A percentile compares a stretch with the other conserved stretches of the same genome.
phyloP scores from a whole-genome alignment of 2,113 vertebrate genomes.

The Junco hyemalis region DNA sequence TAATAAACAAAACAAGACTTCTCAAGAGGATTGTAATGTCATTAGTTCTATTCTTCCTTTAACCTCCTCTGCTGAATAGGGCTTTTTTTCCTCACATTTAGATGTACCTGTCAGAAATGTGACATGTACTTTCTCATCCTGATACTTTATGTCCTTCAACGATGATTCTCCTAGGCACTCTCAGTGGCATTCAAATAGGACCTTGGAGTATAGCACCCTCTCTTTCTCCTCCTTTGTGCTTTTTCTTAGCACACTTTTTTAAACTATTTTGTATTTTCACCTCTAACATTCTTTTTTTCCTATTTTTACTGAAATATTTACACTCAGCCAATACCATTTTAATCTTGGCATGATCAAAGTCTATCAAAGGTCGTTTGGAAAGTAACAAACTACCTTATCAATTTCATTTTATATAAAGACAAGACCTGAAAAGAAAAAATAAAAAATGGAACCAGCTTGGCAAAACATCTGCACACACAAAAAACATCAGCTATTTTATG shows the following conservation, averaged over 20 bases:
- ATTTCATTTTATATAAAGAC: neutral
- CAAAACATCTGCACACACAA: neutral
- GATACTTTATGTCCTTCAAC: neutral
- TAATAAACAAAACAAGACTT: slow-evolving; percentile 49
- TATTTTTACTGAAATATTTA: neutral
- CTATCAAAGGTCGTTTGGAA: neutral
- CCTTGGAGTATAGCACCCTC: neutral
- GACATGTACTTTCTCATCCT: neutral
- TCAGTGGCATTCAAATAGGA: neutral
- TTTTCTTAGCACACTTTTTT: accelerated
- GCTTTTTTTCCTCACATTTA: neutral
- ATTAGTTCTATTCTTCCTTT: slow-evolving; percentile 22
- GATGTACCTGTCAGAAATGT: slow-evolving; percentile 8
- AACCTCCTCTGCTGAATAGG: slow-evolving; percentile 19
- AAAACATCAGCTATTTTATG: neutral
- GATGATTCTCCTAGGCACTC: neutral
- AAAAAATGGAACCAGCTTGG: neutral
- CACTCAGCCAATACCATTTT: neutral
- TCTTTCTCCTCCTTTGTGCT: neutral
- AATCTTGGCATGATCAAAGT: neutral
- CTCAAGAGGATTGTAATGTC: neutral
- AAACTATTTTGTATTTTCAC: neutral
- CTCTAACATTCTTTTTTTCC: neutral
- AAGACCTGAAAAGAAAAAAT: neutral
- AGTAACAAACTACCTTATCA: neutral